Evolutionary conservation across 2,797 vertebrate genomes (phyloP), one percentile per base, ranked within the genome.

Genomic region (Poeciliopsis infans): DNA sequence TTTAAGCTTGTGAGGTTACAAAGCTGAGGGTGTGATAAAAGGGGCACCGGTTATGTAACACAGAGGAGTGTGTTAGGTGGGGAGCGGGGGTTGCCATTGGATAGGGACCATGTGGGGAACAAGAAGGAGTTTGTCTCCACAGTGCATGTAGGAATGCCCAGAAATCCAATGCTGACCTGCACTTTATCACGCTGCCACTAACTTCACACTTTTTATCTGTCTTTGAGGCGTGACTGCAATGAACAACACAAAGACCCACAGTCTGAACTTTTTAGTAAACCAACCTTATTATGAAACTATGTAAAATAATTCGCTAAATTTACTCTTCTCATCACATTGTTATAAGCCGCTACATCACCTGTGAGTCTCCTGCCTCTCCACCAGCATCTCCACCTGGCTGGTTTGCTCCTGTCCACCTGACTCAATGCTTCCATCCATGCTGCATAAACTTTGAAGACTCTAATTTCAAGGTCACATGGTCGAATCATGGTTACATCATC

Each of bases 141-240:
- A 7, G 75, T 57, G 77, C 82, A 72, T 91, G 89, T 78, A 92
- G 88, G 91, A 92, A 92, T 92, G 89, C 46, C 82, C 77, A 86
- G 89, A 89, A 89, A 85, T 90, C 85, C 78, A 82, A 31, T 5
- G 55, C 25, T 59, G 28, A 28, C 57, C 8, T 31, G 20, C 4
- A 59, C 1, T 12, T 59, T 59, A 55, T n/a, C 11, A 31, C 10
- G 13, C 15, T 31, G 57, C 15, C 28, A 59, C 57, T 25, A 3
- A 15, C 8, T 59, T 31, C 28, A 31, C 57, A 57, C 57, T 16
- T 59, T 59, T 16, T 1, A 59, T 16, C 28, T 59, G n/a, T 31
- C 28, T 59, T 59, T 59, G n/a, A 0, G 2, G 10, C 13, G 0
- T 15, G 0, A 16, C 15, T 16, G 28, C 57, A 31, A 16, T 15